phyloP scores from a whole-genome alignment of 2,888 invertebrate genomes.

The Bombylius major region DNA sequence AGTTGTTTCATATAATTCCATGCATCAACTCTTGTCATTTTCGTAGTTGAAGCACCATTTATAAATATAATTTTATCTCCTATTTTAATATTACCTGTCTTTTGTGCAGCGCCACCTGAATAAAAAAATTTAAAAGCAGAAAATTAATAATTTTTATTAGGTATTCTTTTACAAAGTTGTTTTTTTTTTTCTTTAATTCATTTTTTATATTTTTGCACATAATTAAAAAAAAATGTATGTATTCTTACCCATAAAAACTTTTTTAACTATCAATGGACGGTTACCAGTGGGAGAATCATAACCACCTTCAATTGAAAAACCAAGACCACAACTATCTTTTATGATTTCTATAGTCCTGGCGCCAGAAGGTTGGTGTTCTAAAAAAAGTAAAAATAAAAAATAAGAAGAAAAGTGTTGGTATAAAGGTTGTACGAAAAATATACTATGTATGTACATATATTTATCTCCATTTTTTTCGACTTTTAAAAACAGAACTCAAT shows the following conservation, averaged over 20 bases:
- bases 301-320: conserved; percentile 90
- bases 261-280: conserved; percentile 77
- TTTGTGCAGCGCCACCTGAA: conserved; percentile 79
- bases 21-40: conserved; percentile 84
- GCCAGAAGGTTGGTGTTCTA: conserved; percentile 9
- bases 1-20: conserved; percentile 88
- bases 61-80: conserved; percentile 80
- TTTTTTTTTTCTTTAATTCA: not conserved
- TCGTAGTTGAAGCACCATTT: conserved; percentile 66
- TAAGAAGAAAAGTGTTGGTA: not conserved
- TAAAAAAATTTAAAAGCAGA: conserved; percentile 13
- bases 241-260: conserved; percentile 77
- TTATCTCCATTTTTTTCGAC: too few relatives aligned
- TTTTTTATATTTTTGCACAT: not conserved
- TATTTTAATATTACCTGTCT: conserved; percentile 66
- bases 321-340: conserved; percentile 78
- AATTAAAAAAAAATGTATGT: not conserved
- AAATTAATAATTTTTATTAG: not conserved
- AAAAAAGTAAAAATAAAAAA: conserved; percentile 9
- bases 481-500: too few relatives aligned
- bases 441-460: not conserved
- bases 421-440: not conserved
- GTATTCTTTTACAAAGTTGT: too few relatives aligned
- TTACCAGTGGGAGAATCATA: conserved; percentile 83
- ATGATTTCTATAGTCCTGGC: conserved; percentile 26